A percentile compares a stretch with the other conserved stretches of the same genome.
Evolutionary conservation across 2,888 invertebrate genomes (phyloP).

Genomic region (Microchrysa polita): DNA sequence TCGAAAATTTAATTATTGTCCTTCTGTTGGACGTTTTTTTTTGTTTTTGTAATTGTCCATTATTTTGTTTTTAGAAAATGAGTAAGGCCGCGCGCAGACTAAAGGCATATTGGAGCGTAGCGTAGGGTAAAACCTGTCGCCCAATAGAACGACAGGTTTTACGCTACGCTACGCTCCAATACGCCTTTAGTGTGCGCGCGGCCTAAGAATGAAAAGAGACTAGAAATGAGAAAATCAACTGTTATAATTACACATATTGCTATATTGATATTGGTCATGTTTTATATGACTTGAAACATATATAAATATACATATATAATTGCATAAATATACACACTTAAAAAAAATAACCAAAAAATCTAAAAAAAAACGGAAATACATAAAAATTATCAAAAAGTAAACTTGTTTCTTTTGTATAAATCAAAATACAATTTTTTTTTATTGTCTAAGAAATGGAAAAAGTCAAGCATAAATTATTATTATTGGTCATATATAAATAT

Average conservation of each 20-base stretch:
- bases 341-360: slow-evolving; percentile 6
- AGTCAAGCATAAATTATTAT: slow-evolving; percentile 18
- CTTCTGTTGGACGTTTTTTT: too few relatives aligned
- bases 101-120: too few relatives aligned
- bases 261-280: slow-evolving; percentile 47
- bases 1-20: too few relatives aligned
- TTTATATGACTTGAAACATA: slow-evolving; percentile 48
- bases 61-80: slow-evolving; percentile 31
- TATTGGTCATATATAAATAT: slow-evolving; percentile 54
- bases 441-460: slow-evolving; percentile 19
- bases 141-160: too few relatives aligned
- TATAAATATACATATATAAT: background rate
- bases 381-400: slow-evolving; percentile 9
- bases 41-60: background rate
- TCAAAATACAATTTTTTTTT: slow-evolving; percentile 17
- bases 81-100: too few relatives aligned
- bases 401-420: slow-evolving; percentile 39
- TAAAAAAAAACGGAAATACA: slow-evolving; percentile 1
- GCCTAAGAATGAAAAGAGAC: slow-evolving; percentile 18
- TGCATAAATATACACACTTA: slow-evolving; percentile 5
- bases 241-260: slow-evolving; percentile 21
- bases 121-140: too few relatives aligned
- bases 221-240: slow-evolving; percentile 16
- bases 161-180: too few relatives aligned
- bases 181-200: too few relatives aligned